phyloP scores from a whole-genome alignment of 2,888 invertebrate species.

The Epistrophe eligans region DNA sequence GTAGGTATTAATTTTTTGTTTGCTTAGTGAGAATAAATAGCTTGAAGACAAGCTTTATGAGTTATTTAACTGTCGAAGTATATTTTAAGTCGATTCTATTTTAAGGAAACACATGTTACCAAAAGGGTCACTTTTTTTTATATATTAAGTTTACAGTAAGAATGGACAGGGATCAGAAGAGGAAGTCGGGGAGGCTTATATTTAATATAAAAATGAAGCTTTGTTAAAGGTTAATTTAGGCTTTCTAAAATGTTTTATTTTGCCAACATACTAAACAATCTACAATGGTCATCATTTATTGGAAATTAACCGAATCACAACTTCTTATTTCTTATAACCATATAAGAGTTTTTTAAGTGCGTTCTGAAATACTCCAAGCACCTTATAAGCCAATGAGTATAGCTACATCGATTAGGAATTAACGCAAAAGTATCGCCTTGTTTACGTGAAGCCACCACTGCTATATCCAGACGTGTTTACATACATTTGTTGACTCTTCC shows the following conservation, averaged over 20 bases:
- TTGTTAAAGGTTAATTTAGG: too few species aligned
- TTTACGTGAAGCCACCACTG: not conserved
- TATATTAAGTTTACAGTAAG: too few species aligned
- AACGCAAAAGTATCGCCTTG: slow-evolving; percentile 63
- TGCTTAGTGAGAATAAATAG: slow-evolving; percentile 9
- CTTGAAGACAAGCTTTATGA: slow-evolving; percentile 24
- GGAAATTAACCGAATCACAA: slow-evolving; percentile 14
- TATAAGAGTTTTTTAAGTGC: slow-evolving; percentile 11
- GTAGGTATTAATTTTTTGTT: not conserved
- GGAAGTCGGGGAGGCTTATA: too few species aligned
- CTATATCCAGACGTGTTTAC: not conserved
- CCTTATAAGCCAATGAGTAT: slow-evolving; percentile 61
- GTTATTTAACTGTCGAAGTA: slow-evolving; percentile 40
- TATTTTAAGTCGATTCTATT: slow-evolving; percentile 15
- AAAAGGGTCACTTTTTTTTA: not conserved
- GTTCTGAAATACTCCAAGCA: slow-evolving; percentile 46
- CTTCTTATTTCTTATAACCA: not conserved
- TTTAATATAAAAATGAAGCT: too few species aligned
- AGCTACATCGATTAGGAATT: slow-evolving; percentile 64
- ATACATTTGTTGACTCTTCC: not conserved
- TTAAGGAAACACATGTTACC: not conserved
- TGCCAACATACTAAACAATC: too few species aligned
- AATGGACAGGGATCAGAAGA: too few species aligned
- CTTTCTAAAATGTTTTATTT: too few species aligned
- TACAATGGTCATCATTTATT: not conserved